Base-by-base conservation (phyloP, 2,797 vertebrate genomes). In the Podarcis siculus region DNA sequence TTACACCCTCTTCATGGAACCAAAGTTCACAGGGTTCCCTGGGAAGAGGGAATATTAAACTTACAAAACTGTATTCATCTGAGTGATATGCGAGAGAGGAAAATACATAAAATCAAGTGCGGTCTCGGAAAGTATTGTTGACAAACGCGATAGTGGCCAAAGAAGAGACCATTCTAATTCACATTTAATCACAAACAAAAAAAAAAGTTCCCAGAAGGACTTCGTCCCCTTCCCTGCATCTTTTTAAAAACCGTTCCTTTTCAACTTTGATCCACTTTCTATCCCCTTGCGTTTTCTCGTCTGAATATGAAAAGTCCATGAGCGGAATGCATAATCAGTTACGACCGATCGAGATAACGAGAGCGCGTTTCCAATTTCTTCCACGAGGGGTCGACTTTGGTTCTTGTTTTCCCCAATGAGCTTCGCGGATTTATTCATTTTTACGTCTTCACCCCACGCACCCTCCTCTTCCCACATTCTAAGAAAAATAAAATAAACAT, bases 321-420 rank as follows among this genome's bases (percentile, higher is more conserved):
- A 42, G 5, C 49, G 30, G 35, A 67, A 49, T 25, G 72, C 12
- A 5, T 72, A 45, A 64, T 64, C 78, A 79, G 42, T 71, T 69
- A 8, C 10, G 35, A 55, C 79, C 80, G 71, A 69, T 66, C 27
- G n/a, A 0, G 15, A 67, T 4, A 61, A 13, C 12, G 39, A 78
- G 19, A 2, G 15, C 4, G 1, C 4, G 83, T 35, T 95, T 92
- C 90, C 86, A 45, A 88, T 92, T 93, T 89, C 94, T 92, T 94
- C 95, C 95, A 95, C 95, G 90, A 96, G 95, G 91, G 94, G 95
- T 94, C 95, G 94, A 92, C 93, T 93, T 96, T 94, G 95, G 91
- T 95, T 95, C 95, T 95, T 90, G 90, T 95, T 93, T 92, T 75
- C 67, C 8, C 77, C 30, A 89, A 25, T 13, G 69, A 61, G 72